A percentile compares a stretch with the other conserved stretches of the same genome.
phyloP scores from a whole-genome alignment of 2,113 vertebrate genomes.

The Trochalopteron elliotii region DNA sequence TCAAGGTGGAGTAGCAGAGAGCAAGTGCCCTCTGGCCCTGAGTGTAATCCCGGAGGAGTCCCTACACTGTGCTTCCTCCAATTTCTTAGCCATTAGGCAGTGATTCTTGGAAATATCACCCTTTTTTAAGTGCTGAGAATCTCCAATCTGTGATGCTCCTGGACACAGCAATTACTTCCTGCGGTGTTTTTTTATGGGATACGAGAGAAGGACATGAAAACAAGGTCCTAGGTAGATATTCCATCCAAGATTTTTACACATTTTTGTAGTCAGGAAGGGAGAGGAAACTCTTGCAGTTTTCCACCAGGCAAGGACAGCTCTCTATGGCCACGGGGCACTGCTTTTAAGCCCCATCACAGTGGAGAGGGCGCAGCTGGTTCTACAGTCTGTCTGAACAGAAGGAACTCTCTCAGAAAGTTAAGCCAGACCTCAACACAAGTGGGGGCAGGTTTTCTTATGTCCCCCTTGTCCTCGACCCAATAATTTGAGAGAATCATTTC shows the following conservation, averaged over 20 bases:
- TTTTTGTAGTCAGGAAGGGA: not conserved
- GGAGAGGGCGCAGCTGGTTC: not conserved
- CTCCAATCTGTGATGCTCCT: not conserved
- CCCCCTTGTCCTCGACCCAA: not conserved
- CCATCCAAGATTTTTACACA: not conserved
- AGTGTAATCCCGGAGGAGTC: not conserved
- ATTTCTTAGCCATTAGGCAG: not conserved
- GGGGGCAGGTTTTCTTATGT: not conserved
- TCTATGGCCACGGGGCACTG: accelerated
- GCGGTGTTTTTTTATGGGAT: not conserved
- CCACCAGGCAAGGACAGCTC: not conserved
- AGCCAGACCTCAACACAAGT: not conserved
- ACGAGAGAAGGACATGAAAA: not conserved
- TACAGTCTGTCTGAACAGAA: not conserved
- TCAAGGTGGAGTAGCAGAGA: not conserved
- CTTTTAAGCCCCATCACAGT: not conserved
- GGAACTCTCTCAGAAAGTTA: not conserved
- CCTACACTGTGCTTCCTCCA: accelerated
- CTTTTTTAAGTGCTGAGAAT: not conserved
- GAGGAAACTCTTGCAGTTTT: not conserved
- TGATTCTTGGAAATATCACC: not conserved
- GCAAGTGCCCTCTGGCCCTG: not conserved
- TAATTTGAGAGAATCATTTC: not conserved
- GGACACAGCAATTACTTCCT: not conserved
- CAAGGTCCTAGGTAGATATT: not conserved